Percentiles rank a stretch among this genome's conserved stretches.
phyloP scores from a whole-genome alignment of 2,797 vertebrate species.

The Cossypha caffra region DNA sequence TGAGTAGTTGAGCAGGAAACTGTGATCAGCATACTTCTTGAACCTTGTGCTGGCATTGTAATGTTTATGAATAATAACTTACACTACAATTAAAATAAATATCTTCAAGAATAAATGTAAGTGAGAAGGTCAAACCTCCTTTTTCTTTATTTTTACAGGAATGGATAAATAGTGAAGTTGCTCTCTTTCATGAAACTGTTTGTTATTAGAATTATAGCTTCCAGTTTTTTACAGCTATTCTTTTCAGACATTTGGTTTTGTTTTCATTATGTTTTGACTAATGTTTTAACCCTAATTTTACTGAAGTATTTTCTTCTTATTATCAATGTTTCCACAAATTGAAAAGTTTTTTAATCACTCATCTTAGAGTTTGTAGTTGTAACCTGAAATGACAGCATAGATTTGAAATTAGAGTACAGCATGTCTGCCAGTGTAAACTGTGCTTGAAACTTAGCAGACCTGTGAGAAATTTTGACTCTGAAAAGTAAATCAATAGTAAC shows the following conservation, averaged over 20 bases:
- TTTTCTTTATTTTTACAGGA: constrained; percentile 40
- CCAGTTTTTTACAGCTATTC: not conserved
- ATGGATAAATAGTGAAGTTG: not conserved
- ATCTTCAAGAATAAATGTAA: not conserved
- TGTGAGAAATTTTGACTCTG: not conserved
- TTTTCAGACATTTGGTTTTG: not conserved
- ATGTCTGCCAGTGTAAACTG: not conserved
- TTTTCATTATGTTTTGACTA: not conserved
- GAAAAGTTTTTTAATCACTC: not conserved
- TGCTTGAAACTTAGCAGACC: not conserved
- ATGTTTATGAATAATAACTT: constrained; percentile 21
- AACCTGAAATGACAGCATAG: not conserved
- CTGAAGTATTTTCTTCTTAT: not conserved
- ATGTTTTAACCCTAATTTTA: not conserved
- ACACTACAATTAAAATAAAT: constrained; percentile 12
- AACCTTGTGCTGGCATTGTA: not conserved
- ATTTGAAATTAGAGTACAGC: not conserved
- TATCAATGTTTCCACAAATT: not conserved
- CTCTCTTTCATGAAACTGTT: not conserved
- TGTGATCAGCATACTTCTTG: not conserved
- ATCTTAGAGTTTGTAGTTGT: not conserved
- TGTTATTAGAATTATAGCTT: not conserved
- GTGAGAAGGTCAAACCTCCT: not conserved
- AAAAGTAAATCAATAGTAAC: not conserved
- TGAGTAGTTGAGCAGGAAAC: not conserved